Conservation (phyloP, 2,113 vertebrate genomes). For the Burhinus oedicnemus region DNA sequence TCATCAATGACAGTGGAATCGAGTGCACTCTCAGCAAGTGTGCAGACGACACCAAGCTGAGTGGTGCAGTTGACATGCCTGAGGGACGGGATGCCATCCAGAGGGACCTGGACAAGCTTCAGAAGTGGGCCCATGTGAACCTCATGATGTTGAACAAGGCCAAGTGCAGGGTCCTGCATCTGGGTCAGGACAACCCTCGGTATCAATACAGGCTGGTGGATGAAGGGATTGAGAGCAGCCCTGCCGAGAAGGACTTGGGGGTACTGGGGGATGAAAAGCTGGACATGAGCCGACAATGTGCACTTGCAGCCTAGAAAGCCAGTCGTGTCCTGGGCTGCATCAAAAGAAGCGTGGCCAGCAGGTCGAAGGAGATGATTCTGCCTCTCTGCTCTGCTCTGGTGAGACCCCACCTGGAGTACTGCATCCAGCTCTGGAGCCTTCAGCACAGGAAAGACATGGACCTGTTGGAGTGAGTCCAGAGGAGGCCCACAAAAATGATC, state of each 20-base stretch:
- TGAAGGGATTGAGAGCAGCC: background rate
- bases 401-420: background rate
- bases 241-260: background rate
- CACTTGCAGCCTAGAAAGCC: accelerated
- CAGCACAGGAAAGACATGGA: background rate
- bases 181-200: background rate
- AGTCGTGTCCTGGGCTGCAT: background rate
- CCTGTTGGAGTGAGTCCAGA: background rate
- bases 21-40: background rate
- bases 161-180: background rate
- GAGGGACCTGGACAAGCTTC: background rate
- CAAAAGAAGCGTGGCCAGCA: background rate
- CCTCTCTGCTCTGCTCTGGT: background rate
- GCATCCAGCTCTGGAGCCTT: background rate
- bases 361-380: background rate
- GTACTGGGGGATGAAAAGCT: background rate
- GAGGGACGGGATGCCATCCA: background rate
- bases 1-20: background rate
- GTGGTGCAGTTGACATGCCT: accelerated
- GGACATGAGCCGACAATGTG: background rate
- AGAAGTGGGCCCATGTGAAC: background rate
- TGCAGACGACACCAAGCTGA: background rate
- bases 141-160: background rate
- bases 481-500: background rate
- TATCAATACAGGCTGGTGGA: background rate